Conservation (phyloP, 2,888 invertebrate genomes). For the Eupeodes latifasciatus region DNA sequence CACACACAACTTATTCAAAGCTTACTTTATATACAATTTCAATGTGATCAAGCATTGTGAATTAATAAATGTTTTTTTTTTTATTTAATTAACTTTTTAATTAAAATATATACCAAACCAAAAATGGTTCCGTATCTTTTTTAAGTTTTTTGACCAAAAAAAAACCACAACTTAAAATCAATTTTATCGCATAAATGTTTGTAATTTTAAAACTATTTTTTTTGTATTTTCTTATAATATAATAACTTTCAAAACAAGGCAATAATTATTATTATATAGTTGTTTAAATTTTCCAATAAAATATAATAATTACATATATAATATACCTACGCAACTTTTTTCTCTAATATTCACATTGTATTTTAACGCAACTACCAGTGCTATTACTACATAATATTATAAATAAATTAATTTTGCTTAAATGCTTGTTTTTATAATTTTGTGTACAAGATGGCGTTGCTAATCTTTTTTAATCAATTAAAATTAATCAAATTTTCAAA, state of each 20-base stretch:
- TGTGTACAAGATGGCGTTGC: conserved; percentile 36
- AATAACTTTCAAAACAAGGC: conserved; percentile 30
- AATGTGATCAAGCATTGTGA: conserved; percentile 32
- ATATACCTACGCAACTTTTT: conserved; percentile 31
- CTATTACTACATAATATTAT: conserved; percentile 5
- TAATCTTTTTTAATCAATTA: conserved; percentile 6
- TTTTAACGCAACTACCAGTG: conserved; percentile 24
- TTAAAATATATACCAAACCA: background rate
- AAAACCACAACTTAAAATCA: conserved; percentile 9
- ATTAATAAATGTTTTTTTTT: conserved; percentile 31
- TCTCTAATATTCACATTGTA: conserved; percentile 30
- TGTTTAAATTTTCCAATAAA: conserved; percentile 44
- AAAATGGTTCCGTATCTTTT: conserved; percentile 25
- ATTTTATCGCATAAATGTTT: conserved; percentile 44
- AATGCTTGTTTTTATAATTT: conserved; percentile 29
- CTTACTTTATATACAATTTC: conserved; percentile 27
- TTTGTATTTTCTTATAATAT: background rate
- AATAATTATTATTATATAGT: conserved; percentile 15
- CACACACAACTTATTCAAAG: conserved; percentile 22
- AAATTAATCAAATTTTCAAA: background rate
- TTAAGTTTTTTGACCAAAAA: background rate
- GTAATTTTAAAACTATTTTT: conserved; percentile 27
- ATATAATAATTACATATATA: background rate
- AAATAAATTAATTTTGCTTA: conserved; percentile 19
- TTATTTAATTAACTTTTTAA: conserved; percentile 3